Conservation (phyloP, 53 echinoderm and acorn worm genomes). For the Crossaster papposus region DNA sequence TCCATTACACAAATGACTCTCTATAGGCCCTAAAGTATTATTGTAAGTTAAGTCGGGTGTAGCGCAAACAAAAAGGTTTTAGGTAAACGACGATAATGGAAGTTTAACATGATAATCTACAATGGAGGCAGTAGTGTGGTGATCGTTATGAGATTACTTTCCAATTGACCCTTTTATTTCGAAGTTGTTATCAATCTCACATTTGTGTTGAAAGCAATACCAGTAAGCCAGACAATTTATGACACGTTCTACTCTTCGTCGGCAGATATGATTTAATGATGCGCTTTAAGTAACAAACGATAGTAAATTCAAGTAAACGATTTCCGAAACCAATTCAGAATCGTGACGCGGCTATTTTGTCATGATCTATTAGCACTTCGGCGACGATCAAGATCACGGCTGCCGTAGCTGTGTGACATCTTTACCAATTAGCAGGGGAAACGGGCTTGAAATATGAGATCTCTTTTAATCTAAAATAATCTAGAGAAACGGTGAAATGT, state of each 20-base stretch:
- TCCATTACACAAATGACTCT: no score
- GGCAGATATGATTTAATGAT: background rate
- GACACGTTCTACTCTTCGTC: background rate
- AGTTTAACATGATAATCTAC: no score
- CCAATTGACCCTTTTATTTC: no score
- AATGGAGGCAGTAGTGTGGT: no score
- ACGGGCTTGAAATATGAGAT: background rate
- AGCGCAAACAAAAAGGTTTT: no score
- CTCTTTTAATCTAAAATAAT: background rate
- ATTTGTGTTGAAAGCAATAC: no score
- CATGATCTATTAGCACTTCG: background rate
- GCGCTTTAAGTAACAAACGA: background rate
- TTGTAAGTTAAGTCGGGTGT: no score
- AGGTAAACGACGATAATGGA: no score
- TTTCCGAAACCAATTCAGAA: background rate
- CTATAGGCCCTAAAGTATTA: no score
- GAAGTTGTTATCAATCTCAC: no score
- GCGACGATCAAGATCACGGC: background rate
- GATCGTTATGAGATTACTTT: no score
- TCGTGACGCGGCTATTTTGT: background rate
- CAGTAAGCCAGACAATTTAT: background rate
- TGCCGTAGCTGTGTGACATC: background rate
- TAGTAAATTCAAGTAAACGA: background rate
- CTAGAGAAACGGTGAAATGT: background rate
- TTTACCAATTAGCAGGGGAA: background rate